Percentiles rank a stretch among this genome's conserved stretches.
Conservation (phyloP, 2,113 vertebrate species). For the Panurus biarmicus region DNA sequence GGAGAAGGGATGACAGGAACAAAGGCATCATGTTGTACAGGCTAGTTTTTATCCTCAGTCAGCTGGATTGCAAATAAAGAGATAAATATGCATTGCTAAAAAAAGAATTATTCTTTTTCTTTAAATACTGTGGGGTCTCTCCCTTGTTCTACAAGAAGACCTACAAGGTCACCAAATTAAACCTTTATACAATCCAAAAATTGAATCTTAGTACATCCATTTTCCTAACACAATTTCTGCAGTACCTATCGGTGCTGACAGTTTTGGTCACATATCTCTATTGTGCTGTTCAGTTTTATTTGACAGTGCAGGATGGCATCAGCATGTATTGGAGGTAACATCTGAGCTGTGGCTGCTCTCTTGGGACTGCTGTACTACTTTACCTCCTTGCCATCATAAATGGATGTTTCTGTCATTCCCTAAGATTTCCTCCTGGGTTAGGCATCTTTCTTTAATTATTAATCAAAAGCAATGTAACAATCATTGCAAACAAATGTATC, state of each 20-base stretch:
- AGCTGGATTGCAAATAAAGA: neutral
- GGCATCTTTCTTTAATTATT: constrained; percentile 69
- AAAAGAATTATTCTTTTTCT: neutral
- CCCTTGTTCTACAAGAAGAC: constrained; percentile 35
- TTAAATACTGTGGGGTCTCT: neutral
- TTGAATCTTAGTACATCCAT: constrained; percentile 76
- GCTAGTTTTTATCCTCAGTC: neutral
- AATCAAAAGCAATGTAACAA: constrained; percentile 53
- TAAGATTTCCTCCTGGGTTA: constrained; percentile 35
- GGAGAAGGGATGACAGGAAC: neutral
- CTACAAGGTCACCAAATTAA: constrained; percentile 77
- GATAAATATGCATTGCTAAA: constrained; percentile 2
- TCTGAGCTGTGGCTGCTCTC: constrained; percentile 63
- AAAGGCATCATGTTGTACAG: neutral
- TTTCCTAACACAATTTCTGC: constrained; percentile 78
- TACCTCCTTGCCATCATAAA: constrained; percentile 61
- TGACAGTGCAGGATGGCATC: constrained; percentile 73
- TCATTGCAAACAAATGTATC: constrained; percentile 66
- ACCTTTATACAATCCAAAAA: constrained; percentile 75
- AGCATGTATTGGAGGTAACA: constrained; percentile 78
- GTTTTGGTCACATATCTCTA: constrained; percentile 67
- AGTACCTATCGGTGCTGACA: constrained; percentile 76
- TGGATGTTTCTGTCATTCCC: constrained; percentile 59
- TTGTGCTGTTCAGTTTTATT: constrained; percentile 80
- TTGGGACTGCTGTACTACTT: constrained; percentile 66